Base-by-base conservation (phyloP, 2,888 invertebrate species). In the Ophioninae sp. region DNA sequence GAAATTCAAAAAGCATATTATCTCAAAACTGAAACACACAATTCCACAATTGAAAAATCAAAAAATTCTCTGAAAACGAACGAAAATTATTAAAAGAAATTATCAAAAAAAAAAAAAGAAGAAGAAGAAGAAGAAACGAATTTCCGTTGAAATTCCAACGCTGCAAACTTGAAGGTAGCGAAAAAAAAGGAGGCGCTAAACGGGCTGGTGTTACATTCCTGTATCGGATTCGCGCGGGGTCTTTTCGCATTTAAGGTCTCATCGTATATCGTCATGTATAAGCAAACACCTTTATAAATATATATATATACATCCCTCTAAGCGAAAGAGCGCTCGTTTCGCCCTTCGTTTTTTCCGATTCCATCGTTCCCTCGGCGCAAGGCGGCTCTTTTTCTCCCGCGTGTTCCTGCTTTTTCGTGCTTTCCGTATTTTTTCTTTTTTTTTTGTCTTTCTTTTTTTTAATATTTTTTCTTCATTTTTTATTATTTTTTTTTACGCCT, bases 231-330 rank as follows among this genome's bases (percentile, higher is more conserved):
- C 51, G 17, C 17, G 51, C 51, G 51, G 51, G 51, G 17, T 51
- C 51, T 51, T 51, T 17, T 51, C 51, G 51, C 51, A 51, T 51
- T 51, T 17, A 51, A 51, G 51, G 51, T 51, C 51, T 51, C 17
- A 51, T 51, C 51, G 51, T 51, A 51, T 51, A 51, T 68, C 68
- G 68, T 44, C 22, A n/a, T 13, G 20, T 17, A 39, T 67, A 71
- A 63, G 67, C 61, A 72, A 73, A 78, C 72, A 72, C 63, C 71
- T 73, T 71, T 68, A 73, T 67, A 61, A 30, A 76, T 39, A 76
- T 39, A 69, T 74, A 13, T 44, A 51, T 13, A 51, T 51, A 51
- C 17, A 13, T 10, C 51, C 51, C 51, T 51, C 51, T 51, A 51
- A 51, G 17, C 51, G 13, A 51, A 51, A 30, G 30, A 30, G 51